Conservation (phyloP, 2,113 vertebrate species). For the Rhinoptilus africanus region DNA sequence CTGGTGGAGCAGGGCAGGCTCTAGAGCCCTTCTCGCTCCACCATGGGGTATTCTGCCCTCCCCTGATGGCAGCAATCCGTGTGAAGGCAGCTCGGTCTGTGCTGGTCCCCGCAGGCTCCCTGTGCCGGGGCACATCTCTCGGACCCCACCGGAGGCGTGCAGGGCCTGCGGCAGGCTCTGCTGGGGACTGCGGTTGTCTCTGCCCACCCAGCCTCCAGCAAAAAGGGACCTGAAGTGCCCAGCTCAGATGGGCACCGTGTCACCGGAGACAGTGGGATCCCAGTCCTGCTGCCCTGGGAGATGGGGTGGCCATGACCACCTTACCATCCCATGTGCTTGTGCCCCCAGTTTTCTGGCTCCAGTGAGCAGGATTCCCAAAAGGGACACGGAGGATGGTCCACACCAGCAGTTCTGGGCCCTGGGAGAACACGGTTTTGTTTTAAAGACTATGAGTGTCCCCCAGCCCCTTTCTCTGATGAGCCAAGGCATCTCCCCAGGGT, state of each 20-base stretch:
- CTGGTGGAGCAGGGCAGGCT: background rate
- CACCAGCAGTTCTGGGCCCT: too few species aligned
- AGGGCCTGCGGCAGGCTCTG: background rate
- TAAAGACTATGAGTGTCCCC: background rate
- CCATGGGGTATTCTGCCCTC: background rate
- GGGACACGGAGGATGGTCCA: background rate
- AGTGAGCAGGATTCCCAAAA: background rate
- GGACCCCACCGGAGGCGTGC: background rate
- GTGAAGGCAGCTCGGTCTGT: background rate
- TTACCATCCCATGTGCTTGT: background rate
- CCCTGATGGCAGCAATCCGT: too few species aligned
- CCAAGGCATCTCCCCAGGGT: background rate
- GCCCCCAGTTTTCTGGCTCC: background rate
- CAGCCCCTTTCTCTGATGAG: background rate
- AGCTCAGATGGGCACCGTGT: background rate
- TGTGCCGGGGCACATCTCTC: background rate
- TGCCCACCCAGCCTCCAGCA: background rate
- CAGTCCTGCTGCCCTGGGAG: background rate
- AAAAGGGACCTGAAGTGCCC: background rate
- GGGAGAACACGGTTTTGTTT: background rate
- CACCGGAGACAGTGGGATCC: background rate
- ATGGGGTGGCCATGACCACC: too few species aligned
- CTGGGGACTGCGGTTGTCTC: background rate
- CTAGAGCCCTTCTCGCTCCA: background rate
- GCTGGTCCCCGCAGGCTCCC: background rate